Base-by-base conservation (phyloP, 2,797 vertebrate genomes). In the Columba guinea region DNA sequence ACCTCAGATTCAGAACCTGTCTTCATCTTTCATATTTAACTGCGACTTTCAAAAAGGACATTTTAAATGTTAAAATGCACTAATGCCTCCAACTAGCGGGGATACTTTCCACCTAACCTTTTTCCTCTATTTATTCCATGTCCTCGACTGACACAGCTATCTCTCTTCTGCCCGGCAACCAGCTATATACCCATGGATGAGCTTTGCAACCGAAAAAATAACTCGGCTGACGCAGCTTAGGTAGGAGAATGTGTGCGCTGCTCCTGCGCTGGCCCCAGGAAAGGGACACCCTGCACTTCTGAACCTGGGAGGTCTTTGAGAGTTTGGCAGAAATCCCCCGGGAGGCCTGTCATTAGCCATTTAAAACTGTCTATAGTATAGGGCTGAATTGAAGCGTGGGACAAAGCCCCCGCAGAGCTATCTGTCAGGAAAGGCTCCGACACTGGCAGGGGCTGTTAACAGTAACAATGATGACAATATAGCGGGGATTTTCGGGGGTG, bases 261-360 rank as follows among this genome's bases (percentile, higher is more conserved):
- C 87, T 95, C 79, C 83, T 92, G 87, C 0, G 78, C 93, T 59
- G 87, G 94, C 95, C 95, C 92, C 95, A 5, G 89, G 93, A 76
- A 94, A 95, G 82, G 91, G 95, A 97, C 94, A 93, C 94, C 95
- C 94, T 84, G 94, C 89, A 88, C 93, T 95, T 46, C 1, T 30
- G 94, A 94, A 91, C 89, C 92, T 97, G 93, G 96, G 96, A 95
- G 95, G 96, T 97, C 96, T 97, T 94, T 93, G 87, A 94, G 92
- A 52, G 65, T 18, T 74, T 95, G 92, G 94, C 93, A 96, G 95
- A 78, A n/a, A 69, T 55, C 76, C 87, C 87, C 84, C 23, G 89
- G 92, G 96, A 92, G 91, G 95, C 65, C 95, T 23, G 35, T 96
- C 95, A 95, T 93, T 88, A 95, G 95, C 92, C 93, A 90, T 93